These are phyloP conservation scores for Tipula unca DNA, from an alignment of 2,888 invertebrate species.

Conservation along the genomic window DNA sequence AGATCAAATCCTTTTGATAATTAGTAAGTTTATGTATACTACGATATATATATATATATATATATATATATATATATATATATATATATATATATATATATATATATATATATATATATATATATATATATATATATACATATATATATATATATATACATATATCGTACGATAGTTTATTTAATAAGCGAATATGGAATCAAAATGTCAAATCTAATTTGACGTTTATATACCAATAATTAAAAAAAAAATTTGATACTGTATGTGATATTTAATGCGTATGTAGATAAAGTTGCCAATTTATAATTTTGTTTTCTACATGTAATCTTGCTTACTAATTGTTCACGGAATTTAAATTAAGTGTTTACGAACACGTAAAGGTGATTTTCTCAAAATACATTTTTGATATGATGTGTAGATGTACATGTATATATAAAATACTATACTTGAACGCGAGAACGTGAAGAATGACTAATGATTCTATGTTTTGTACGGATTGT, in stretches of 20 bases:
- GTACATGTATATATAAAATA: not conserved
- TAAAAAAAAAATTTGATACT: not conserved
- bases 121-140: too few species aligned
- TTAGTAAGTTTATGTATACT: not conserved
- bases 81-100: too few species aligned
- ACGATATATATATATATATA: not conserved
- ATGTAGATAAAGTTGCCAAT: not conserved
- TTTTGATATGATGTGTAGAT: not conserved
- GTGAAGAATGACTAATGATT: slow-evolving; percentile 8
- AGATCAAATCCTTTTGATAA: not conserved
- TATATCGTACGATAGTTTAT: not conserved
- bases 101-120: too few species aligned
- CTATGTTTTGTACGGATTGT: not conserved
- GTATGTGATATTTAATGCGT: not conserved
- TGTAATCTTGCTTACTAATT: not conserved
- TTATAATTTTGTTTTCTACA: not conserved
- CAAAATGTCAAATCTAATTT: not conserved
- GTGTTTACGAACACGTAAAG: not conserved
- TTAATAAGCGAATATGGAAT: not conserved
- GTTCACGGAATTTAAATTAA: not conserved
- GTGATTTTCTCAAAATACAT: not conserved
- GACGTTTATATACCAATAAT: not conserved
- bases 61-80: too few species aligned
- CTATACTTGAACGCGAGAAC: not conserved
- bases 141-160: not conserved